Conservation (phyloP, 2,113 vertebrate genomes). For the Hippocampus mohnikei region DNA sequence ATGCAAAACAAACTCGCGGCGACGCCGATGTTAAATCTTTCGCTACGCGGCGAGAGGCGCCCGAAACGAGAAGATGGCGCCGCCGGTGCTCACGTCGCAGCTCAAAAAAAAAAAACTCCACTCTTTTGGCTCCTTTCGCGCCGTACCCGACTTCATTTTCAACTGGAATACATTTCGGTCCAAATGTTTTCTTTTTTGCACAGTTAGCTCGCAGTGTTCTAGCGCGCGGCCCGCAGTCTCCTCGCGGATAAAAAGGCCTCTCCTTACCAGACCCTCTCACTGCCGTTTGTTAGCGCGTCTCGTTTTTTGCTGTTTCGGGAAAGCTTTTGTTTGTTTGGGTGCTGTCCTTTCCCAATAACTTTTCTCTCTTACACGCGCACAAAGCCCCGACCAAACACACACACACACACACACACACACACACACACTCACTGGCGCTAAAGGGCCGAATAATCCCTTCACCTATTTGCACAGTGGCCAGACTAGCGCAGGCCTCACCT, state of each 20-base stretch:
- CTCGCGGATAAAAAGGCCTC: no score
- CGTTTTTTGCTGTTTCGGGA: no score
- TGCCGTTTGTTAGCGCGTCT: no score
- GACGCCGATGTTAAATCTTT: neutral
- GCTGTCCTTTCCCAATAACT: neutral
- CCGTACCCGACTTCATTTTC: no score
- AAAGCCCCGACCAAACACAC: slow-evolving; percentile 29
- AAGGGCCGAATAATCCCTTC: slow-evolving; percentile 60
- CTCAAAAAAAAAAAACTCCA: neutral
- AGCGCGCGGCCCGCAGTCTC: no score
- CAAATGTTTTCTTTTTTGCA: no score
- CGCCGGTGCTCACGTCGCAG: neutral
- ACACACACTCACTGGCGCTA: slow-evolving; percentile 36
- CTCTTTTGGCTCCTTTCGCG: no score
- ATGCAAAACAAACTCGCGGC: neutral
- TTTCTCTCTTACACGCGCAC: neutral
- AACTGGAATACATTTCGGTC: no score
- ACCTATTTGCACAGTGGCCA: slow-evolving; percentile 70
- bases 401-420: slow-evolving; percentile 49
- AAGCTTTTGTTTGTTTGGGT: neutral
- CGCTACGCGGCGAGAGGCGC: neutral
- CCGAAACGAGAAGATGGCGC: neutral
- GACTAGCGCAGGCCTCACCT: slow-evolving; percentile 61
- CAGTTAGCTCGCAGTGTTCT: neutral
- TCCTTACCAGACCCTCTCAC: no score